Evolutionary conservation across 2,888 invertebrate species (phyloP).

Genomic region (Melieria omissa): DNA sequence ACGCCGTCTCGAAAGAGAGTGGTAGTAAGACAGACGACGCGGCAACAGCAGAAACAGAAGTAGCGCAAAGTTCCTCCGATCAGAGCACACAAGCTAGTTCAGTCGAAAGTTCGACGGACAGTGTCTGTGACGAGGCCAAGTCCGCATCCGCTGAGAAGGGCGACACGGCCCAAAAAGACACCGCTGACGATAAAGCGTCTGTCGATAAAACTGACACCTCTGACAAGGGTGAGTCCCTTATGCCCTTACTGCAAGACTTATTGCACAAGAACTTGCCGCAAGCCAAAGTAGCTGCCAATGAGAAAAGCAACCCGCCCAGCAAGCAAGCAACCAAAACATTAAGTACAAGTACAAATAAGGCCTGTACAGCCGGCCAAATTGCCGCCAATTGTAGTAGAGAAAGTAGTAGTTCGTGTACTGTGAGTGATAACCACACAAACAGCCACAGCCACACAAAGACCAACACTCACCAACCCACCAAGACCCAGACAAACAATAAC

Average conservation of each 20-base stretch:
- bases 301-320: slow-evolving; percentile 43
- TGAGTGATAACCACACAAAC: slow-evolving; percentile 55
- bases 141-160: background rate
- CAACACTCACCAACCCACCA: slow-evolving; percentile 43
- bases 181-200: slow-evolving; percentile 48
- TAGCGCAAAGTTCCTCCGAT: slow-evolving; percentile 6
- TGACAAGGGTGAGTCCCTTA: slow-evolving; percentile 79
- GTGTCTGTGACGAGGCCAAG: background rate
- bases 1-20: slow-evolving; percentile 11
- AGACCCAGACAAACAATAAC: slow-evolving; percentile 33
- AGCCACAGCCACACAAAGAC: slow-evolving; percentile 37
- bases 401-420: slow-evolving; percentile 50
- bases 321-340: slow-evolving; percentile 24
- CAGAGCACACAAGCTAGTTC: background rate
- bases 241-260: slow-evolving; percentile 76
- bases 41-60: slow-evolving; percentile 23
- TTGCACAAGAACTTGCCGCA: slow-evolving; percentile 67
- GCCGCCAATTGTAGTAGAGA: slow-evolving; percentile 49
- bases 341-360: slow-evolving; percentile 43
- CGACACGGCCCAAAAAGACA: background rate
- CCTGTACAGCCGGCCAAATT: slow-evolving; percentile 35
- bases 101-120: slow-evolving; percentile 17
- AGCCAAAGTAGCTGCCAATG: slow-evolving; percentile 46
- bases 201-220: slow-evolving; percentile 45
- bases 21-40: background rate